Base-by-base conservation (phyloP, 1,140 invertebrate species). In the Euwallacea fornicatus region DNA sequence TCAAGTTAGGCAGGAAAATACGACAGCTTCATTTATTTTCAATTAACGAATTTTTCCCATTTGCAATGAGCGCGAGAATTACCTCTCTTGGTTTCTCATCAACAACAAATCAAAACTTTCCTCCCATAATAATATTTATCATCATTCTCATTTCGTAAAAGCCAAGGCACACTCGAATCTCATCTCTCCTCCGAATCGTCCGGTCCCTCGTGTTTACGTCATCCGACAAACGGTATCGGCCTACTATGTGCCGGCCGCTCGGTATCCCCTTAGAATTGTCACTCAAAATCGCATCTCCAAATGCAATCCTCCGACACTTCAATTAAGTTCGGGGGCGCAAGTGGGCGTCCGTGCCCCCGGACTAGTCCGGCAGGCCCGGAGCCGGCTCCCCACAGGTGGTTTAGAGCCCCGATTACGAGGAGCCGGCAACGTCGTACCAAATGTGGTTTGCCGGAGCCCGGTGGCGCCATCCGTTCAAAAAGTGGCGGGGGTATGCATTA, bases 311-410 rank as follows among this genome's bases (percentile, higher is more conserved):
- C n/a, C 41, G 16, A 42, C 50, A 53, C 8, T 71, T 41, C 42
- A 46, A 56, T 59, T 58, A 47, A 56, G 0, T 65, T 54, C 62
- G 61, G 61, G 55, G 53, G 42, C 13, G 55, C 61, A 33, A 16
- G 61, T 64, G 53, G 69, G 61, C 60, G 69, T 55, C 59, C 46
- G 41, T 41, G 59, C 59, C 67, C 69, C 69, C 69, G 61, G 69
- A 69, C 67, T 63, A 69, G 60, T 62, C 67, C 67, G 60, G 67
- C 15, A 33, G 50, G 13, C n/a, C 56, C 66, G 47, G 56, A 54
- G 43, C 33, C 61, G 53, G 54, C 13, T 64, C 69, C 70, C 70
- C 70, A 72, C 70, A 72, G 70, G 70, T 72, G 70, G 70, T 72
- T 72, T 42, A 42, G 13, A 15, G 42, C n/a, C n/a, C 7, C 16